These are phyloP conservation scores for Rhizoglyphus robini DNA, from an alignment of 1,140 invertebrate species.

Conservation along the genomic window DNA sequence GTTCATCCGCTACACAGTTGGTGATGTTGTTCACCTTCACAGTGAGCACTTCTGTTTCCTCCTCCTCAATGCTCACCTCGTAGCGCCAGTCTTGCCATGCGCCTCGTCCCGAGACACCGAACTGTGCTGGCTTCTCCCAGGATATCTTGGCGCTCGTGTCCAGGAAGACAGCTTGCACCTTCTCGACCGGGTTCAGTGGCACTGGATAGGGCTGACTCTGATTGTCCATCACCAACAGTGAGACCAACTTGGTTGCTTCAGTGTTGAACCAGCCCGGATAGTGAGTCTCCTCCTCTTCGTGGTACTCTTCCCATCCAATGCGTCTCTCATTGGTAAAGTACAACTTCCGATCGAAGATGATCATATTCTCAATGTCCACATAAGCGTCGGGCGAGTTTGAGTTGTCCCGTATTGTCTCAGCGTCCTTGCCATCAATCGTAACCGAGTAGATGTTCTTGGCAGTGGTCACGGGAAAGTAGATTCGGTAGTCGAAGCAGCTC, in stretches of 20 bases:
- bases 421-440: conserved; percentile 62
- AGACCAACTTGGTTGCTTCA: conserved; percentile 10
- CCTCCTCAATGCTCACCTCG: conserved; percentile 54
- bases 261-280: conserved; percentile 35
- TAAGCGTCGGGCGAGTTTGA: conserved; percentile 55
- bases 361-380: conserved; percentile 56
- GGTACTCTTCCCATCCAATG: conserved; percentile 54
- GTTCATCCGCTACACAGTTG: conserved; percentile 29
- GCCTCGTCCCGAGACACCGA: conserved; percentile 48
- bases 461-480: conserved; percentile 53
- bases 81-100: conserved; percentile 75
- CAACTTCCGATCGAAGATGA: conserved; percentile 55
- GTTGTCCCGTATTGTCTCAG: conserved; percentile 46
- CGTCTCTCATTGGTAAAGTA: conserved; percentile 65
- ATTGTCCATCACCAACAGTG: conserved; percentile 2
- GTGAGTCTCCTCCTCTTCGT: conserved; percentile 41
- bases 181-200: conserved; percentile 57
- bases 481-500: conserved; percentile 61
- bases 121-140: conserved; percentile 58
- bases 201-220: conserved; percentile 27
- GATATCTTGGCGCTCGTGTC: conserved; percentile 48
- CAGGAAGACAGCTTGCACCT: conserved; percentile 60
- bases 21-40: conserved; percentile 22
- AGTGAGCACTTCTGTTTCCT: background rate
- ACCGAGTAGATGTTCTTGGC: conserved; percentile 62